Evolutionary conservation across 2,113 vertebrate genomes (phyloP).

Genomic region (Dinomys branickii): DNA sequence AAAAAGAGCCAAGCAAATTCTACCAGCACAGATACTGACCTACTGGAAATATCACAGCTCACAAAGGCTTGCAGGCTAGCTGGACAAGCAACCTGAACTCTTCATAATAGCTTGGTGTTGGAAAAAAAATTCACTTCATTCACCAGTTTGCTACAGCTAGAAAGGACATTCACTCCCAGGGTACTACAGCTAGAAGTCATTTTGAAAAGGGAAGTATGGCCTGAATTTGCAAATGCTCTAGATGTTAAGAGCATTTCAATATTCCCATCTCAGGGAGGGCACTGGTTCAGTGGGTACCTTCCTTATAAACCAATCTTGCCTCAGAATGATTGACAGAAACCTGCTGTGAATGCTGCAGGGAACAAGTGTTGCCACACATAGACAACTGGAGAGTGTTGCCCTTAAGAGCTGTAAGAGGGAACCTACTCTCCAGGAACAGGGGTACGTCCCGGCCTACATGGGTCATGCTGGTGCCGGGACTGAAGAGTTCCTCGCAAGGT

Average conservation of each 20-base stretch:
- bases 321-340: neutral
- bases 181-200: neutral
- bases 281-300: neutral
- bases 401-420: neutral
- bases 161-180: neutral
- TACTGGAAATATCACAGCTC: neutral
- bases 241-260: neutral
- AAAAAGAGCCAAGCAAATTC: neutral
- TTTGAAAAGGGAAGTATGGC: neutral
- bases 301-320: neutral
- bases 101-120: neutral
- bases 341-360: too few species aligned
- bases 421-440: neutral
- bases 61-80: neutral
- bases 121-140: neutral
- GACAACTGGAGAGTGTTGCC: fast-evolving
- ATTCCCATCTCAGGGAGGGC: neutral
- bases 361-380: too few species aligned
- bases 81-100: neutral
- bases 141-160: neutral
- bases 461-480: neutral
- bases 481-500: neutral
- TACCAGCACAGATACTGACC: neutral
- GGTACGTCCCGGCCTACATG: neutral
- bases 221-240: neutral